These are phyloP conservation scores for Parauchenoglanis ngamensis DNA, from an alignment of 2,797 vertebrate species.

Conservation along the genomic window DNA sequence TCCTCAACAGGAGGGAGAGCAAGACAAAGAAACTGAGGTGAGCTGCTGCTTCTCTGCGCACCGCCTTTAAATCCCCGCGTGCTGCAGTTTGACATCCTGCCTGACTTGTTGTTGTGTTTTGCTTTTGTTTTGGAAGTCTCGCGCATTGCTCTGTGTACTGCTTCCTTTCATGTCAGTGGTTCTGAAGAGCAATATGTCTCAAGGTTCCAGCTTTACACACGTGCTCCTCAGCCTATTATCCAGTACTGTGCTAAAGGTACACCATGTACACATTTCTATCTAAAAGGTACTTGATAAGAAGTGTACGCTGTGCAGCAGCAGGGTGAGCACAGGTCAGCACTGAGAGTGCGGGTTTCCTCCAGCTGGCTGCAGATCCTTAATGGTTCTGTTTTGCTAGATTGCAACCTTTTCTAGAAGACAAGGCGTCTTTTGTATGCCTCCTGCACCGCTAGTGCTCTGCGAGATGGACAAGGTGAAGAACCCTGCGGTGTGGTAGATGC, in stretches of 20 bases:
- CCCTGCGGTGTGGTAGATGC: not conserved
- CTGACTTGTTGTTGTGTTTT: not conserved
- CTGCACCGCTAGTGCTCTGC: not conserved
- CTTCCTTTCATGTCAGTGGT: not conserved
- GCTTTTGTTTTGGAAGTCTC: not conserved
- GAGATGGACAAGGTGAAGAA: not conserved
- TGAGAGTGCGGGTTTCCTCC: not conserved
- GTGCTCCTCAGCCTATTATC: no score
- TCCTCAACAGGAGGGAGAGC: slow-evolving; percentile 82
- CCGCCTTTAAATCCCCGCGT: not conserved
- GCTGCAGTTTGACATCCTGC: not conserved
- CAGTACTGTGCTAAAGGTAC: not conserved
- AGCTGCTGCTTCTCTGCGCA: not conserved
- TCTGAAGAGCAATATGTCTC: not conserved
- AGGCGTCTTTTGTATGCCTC: not conserved
- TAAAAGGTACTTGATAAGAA: not conserved
- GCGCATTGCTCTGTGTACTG: not conserved
- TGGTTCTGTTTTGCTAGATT: not conserved
- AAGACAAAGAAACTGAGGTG: slow-evolving; percentile 60
- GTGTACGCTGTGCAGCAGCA: no score
- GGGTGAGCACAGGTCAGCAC: no score
- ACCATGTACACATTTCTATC: not conserved
- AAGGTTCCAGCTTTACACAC: not conserved
- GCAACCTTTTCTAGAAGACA: not conserved
- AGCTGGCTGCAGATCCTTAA: not conserved